Evolutionary conservation across 2,888 invertebrate genomes (phyloP).

Genomic region (Acrobasis repandana): DNA sequence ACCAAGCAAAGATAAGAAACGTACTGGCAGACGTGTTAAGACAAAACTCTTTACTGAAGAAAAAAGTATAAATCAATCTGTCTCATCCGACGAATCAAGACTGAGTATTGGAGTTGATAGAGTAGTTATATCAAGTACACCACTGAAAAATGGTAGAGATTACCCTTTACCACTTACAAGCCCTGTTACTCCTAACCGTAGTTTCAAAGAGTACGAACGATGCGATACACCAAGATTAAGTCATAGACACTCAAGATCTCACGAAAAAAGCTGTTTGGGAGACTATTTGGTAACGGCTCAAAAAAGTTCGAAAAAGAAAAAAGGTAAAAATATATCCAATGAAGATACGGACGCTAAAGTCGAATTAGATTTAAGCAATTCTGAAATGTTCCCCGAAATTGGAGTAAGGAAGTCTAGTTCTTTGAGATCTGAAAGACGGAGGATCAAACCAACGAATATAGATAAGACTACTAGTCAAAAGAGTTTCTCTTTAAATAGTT

Average conservation of each 20-base stretch:
- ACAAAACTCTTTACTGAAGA: constrained; percentile 71
- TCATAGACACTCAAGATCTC: constrained; percentile 58
- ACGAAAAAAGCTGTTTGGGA: constrained; percentile 68
- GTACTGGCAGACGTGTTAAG: constrained; percentile 62
- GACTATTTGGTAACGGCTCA: constrained; percentile 62
- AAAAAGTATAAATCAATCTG: constrained; percentile 47
- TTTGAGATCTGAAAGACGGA: constrained; percentile 55
- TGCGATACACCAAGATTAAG: constrained; percentile 67
- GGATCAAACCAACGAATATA: constrained; percentile 82
- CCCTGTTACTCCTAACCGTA: constrained; percentile 60
- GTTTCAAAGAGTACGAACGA: constrained; percentile 56
- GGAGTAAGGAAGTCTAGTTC: constrained; percentile 67
- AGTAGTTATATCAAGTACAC: constrained; percentile 63
- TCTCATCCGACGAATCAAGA: constrained; percentile 67
- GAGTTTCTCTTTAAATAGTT: constrained; percentile 64
- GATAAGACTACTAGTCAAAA: constrained; percentile 56
- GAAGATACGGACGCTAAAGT: constrained; percentile 56
- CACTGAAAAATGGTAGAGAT: constrained; percentile 64
- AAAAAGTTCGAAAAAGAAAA: constrained; percentile 62
- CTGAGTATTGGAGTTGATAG: constrained; percentile 56
- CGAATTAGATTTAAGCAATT: constrained; percentile 66
- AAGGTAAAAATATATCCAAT: constrained; percentile 50
- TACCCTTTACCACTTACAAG: constrained; percentile 51
- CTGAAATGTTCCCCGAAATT: constrained; percentile 72
- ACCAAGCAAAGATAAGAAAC: constrained; percentile 61